phyloP scores from a whole-genome alignment of 2,888 invertebrate species.

The Drosophila falleni region DNA sequence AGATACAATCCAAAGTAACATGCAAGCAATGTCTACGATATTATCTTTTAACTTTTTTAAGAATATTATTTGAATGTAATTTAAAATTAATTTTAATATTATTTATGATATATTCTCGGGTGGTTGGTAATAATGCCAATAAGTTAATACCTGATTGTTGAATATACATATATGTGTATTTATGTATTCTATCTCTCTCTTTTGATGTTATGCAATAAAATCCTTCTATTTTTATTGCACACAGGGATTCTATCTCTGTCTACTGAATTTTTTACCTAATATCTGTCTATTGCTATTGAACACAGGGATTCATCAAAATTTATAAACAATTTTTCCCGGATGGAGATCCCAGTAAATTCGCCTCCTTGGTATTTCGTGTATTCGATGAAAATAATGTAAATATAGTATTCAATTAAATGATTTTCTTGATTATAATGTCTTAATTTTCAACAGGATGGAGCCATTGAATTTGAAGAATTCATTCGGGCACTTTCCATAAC shows the following conservation, averaged over 20 bases:
- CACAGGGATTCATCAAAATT: slow-evolving; percentile 99
- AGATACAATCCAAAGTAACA: not conserved
- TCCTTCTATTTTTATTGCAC: not conserved
- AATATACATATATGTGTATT: not conserved
- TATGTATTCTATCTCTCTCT: not conserved
- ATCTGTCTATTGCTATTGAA: slow-evolving; percentile 53
- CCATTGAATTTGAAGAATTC: slow-evolving; percentile 99
- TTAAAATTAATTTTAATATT: not conserved
- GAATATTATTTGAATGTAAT: not conserved
- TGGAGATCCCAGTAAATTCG: slow-evolving; percentile 99
- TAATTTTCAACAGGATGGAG: slow-evolving; percentile 93
- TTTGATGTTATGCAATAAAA: not conserved
- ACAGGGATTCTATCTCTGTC: not conserved
- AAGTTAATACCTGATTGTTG: not conserved
- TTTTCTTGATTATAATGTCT: not conserved
- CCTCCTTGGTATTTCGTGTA: slow-evolving; percentile 98
- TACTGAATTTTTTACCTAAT: slow-evolving; percentile 8
- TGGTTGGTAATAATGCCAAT: not conserved
- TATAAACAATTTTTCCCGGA: slow-evolving; percentile 99
- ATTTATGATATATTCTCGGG: not conserved
- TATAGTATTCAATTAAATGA: slow-evolving; percentile 64
- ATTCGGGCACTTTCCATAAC: slow-evolving; percentile 99
- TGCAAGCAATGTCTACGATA: no score
- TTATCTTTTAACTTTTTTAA: not conserved
- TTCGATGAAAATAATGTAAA: slow-evolving; percentile 99